Percentiles rank a stretch among this genome's conserved stretches.
Conservation (phyloP, 2,113 vertebrate genomes). For the Lepus europaeus region DNA sequence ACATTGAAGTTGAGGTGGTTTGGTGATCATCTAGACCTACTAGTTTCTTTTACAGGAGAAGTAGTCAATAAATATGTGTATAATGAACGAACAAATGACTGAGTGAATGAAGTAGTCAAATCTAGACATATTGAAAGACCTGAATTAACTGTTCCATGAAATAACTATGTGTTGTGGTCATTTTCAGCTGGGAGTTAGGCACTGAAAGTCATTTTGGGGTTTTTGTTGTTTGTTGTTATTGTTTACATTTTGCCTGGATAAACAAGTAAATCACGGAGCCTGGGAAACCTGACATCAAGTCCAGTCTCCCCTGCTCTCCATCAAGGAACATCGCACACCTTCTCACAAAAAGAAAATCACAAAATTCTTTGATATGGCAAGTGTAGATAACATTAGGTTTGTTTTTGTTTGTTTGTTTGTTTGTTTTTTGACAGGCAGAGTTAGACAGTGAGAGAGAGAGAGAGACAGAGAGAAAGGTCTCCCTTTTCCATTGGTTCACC, state of each 20-base stretch:
- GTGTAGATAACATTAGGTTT: neutral
- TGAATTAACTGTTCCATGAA: neutral
- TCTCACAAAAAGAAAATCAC: slow-evolving; percentile 55
- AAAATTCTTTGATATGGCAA: neutral
- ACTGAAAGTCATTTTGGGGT: neutral
- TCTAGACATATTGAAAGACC: neutral
- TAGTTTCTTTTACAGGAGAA: neutral
- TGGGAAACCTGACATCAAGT: slow-evolving; percentile 47
- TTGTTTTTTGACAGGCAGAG: too few species aligned
- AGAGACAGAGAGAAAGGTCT: too few species aligned
- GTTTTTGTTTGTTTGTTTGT: too few species aligned
- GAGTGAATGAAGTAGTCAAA: neutral
- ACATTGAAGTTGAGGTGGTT: neutral
- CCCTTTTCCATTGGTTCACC: too few species aligned
- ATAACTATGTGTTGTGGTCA: neutral
- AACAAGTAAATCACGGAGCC: slow-evolving; percentile 16
- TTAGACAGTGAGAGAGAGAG: too few species aligned
- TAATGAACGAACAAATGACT: neutral
- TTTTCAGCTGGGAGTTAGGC: slow-evolving; percentile 3
- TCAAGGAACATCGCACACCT: neutral
- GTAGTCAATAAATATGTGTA: neutral
- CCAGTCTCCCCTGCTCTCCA: neutral
- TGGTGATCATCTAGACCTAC: neutral
- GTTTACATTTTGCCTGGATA: neutral
- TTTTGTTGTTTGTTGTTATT: neutral